phyloP scores from a whole-genome alignment of 2,797 vertebrate species.

The Hydrophis major region DNA sequence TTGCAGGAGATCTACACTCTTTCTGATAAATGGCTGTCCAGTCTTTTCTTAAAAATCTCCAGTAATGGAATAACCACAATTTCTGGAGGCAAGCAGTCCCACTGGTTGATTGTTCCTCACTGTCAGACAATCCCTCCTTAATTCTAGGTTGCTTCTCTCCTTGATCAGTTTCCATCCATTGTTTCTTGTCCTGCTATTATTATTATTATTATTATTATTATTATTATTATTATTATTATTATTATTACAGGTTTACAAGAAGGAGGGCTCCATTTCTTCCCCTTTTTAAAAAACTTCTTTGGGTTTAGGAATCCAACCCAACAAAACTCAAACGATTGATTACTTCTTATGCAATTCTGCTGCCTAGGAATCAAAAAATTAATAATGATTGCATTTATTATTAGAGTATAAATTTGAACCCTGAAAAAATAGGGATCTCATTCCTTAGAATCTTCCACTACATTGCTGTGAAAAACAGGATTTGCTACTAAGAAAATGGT shows the following conservation, averaged over 20 bases:
- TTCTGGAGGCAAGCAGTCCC: too few relatives aligned
- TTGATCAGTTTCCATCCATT: neutral
- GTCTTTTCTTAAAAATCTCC: too few relatives aligned
- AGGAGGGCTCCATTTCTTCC: neutral
- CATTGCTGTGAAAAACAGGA: neutral
- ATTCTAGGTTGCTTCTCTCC: too few relatives aligned
- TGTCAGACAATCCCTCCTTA: neutral
- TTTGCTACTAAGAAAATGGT: neutral
- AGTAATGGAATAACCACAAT: too few relatives aligned
- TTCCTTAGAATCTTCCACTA: neutral
- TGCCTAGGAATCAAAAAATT: neutral
- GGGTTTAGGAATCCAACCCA: neutral
- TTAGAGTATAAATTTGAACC: neutral
- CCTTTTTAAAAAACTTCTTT: too few relatives aligned
- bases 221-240: too few relatives aligned
- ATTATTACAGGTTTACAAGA: neutral
- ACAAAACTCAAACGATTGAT: neutral
- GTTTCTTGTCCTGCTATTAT: neutral
- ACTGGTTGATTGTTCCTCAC: neutral
- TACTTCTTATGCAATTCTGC: neutral
- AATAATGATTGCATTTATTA: neutral
- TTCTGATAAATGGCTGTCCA: neutral
- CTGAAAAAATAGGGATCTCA: neutral
- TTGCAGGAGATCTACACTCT: neutral
- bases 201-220: fast-evolving